Evolutionary conservation across 2,113 vertebrate genomes (phyloP).

Genomic region (Clupea harengus): DNA sequence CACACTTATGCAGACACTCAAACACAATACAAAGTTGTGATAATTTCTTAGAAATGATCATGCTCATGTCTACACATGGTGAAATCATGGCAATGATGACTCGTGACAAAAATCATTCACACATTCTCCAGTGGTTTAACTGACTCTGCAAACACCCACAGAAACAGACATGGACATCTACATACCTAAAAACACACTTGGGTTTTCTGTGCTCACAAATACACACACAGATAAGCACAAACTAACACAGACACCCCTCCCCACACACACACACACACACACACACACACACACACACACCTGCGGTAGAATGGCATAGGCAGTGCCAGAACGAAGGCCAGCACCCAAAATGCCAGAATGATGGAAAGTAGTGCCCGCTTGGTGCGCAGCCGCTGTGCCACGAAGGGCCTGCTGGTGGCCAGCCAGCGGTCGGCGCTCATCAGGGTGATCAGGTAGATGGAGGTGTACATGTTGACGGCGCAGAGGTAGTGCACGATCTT

Average conservation of each 20-base stretch:
- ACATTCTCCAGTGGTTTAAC: too few relatives aligned
- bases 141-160: too few relatives aligned
- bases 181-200: too few relatives aligned
- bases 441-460: conserved; percentile 83
- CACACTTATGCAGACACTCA: background rate
- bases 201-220: too few relatives aligned
- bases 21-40: too few relatives aligned
- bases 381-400: conserved; percentile 78
- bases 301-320: conserved; percentile 83
- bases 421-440: conserved; percentile 88
- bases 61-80: too few relatives aligned
- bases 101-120: too few relatives aligned
- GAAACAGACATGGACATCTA: too few relatives aligned
- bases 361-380: conserved; percentile 66
- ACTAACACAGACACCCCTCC: too few relatives aligned
- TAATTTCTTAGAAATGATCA: too few relatives aligned
- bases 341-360: conserved; percentile 74
- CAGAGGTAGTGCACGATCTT: conserved; percentile 82
- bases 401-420: conserved; percentile 77
- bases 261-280: conserved; percentile 5
- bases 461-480: conserved; percentile 85
- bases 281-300: conserved; percentile 46
- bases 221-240: too few relatives aligned
- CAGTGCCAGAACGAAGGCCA: conserved; percentile 73
- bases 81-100: too few relatives aligned